Evolutionary conservation across 2,113 vertebrate genomes (phyloP).

Genomic region (Ranitomeya imitator): DNA sequence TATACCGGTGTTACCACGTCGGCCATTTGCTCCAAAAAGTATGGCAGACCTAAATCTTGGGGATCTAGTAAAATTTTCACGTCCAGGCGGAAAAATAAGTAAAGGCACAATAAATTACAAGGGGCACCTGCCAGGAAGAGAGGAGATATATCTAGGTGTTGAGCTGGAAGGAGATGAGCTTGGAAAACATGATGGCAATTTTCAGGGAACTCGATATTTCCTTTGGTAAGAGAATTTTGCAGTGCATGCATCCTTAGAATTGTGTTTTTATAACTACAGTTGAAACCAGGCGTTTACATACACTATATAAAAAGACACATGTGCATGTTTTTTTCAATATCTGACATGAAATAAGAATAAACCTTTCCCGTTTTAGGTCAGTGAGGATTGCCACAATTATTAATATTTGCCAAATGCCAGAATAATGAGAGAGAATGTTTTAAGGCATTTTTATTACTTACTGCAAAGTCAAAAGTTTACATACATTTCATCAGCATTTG

Average conservation of each 20-base stretch:
- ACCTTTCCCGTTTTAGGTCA: too few species aligned
- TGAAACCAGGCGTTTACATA: too few species aligned
- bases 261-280: not conserved
- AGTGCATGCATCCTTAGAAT: not conserved
- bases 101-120: slow-evolving; percentile 53
- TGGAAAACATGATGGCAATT: slow-evolving; percentile 49
- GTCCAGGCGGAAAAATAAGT: slow-evolving; percentile 46
- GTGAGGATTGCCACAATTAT: too few species aligned
- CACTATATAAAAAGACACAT: too few species aligned
- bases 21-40: slow-evolving; percentile 41
- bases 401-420: too few species aligned
- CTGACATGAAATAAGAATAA: too few species aligned
- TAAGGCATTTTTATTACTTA: too few species aligned
- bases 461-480: too few species aligned
- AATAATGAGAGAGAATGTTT: too few species aligned
- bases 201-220: slow-evolving; percentile 33
- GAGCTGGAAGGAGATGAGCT: slow-evolving; percentile 42
- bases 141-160: slow-evolving; percentile 44
- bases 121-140: slow-evolving; percentile 33
- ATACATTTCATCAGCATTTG: too few species aligned
- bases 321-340: too few species aligned
- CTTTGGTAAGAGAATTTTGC: slow-evolving; percentile 9
- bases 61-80: slow-evolving; percentile 53
- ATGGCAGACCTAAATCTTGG: slow-evolving; percentile 41
- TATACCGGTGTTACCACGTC: not conserved